Evolutionary conservation across 2,113 vertebrate species (phyloP), one percentile per base, ranked within the genome.

Genomic region (Cavia aperea): DNA sequence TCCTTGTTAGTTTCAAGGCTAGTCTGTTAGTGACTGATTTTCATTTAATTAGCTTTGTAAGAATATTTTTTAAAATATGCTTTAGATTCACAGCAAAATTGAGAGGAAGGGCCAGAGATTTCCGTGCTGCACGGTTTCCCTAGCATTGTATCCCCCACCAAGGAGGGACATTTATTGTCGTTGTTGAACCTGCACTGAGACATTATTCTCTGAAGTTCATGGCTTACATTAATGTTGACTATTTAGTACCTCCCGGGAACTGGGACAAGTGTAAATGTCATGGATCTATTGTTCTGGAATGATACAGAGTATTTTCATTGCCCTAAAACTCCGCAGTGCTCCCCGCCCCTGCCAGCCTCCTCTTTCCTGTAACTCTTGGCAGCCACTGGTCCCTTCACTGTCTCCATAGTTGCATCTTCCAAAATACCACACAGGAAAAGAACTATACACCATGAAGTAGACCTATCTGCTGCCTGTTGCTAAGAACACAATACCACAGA

Each of bases 11-110:
- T 81, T 46, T 89, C 81, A 56, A 93, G 54, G 16, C 46, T 11
- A 46, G 43, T 88, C 46, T 86, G 33, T 88, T 96, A 77, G 19
- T 79, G 51, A 90, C 46, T 51, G 75, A 87, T 77, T 49, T 65
- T 88, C 78, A 65, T 43, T 79, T 88, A 96, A 88, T 31, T 2
- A 84, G 95, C 70, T 68, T 33, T 78, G 51, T 46, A 15, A 49
- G 46, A 16, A 51, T 46, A 46, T 26, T 43, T 63, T 91, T 49
- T 33, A 49, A 4, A 39, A 39, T 13, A 65, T 39, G 73, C 82
- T 75, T 93, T 51, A 86, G 39, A 39, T 58, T 81, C 29, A 65
- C 29, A 39, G 39, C 21, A 36, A 77, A 83, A 54, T 21, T 79
- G 77, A 79, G 51, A 33, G 33, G 77, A 56, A 23, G 31, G 29